These are phyloP conservation scores for Dryocosmus kuriphilus DNA, from an alignment of 2,888 invertebrate genomes.

Conservation along the genomic window DNA sequence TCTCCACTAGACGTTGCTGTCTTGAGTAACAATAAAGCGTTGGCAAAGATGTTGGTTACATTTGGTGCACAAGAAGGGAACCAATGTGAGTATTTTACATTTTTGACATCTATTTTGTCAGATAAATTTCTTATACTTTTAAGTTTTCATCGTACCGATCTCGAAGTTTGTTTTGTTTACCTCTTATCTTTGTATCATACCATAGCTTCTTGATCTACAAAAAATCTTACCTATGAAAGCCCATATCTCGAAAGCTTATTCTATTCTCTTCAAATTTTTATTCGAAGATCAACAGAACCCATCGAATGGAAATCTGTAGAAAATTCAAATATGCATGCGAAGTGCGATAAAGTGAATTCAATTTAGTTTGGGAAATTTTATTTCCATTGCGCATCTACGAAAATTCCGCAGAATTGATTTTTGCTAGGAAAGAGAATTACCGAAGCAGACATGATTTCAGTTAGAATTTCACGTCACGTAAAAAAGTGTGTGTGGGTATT, in stretches of 20 bases:
- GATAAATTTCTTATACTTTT: not conserved
- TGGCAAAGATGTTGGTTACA: conserved; percentile 93
- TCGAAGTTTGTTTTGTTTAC: too few relatives aligned
- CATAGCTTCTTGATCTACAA: too few relatives aligned
- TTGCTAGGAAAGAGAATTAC: not conserved
- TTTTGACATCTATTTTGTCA: not conserved
- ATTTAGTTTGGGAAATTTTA: not conserved
- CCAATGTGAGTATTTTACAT: conserved; percentile 84
- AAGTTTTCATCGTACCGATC: too few relatives aligned
- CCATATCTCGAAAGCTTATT: not conserved
- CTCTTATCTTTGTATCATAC: too few relatives aligned
- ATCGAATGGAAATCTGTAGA: not conserved
- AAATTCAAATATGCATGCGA: not conserved
- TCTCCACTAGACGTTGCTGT: conserved; percentile 96
- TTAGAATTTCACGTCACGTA: not conserved
- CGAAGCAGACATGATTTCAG: not conserved
- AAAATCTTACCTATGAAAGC: not conserved
- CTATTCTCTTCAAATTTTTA: not conserved
- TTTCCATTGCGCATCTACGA: not conserved
- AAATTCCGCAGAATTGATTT: not conserved
- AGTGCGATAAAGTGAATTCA: not conserved
- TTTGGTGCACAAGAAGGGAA: conserved; percentile 92
- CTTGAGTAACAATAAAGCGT: conserved; percentile 91
- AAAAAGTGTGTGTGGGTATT: too few relatives aligned
- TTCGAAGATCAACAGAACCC: not conserved